Conservation (phyloP, 2,797 vertebrate species). For the Peromyscus attwateri region DNA sequence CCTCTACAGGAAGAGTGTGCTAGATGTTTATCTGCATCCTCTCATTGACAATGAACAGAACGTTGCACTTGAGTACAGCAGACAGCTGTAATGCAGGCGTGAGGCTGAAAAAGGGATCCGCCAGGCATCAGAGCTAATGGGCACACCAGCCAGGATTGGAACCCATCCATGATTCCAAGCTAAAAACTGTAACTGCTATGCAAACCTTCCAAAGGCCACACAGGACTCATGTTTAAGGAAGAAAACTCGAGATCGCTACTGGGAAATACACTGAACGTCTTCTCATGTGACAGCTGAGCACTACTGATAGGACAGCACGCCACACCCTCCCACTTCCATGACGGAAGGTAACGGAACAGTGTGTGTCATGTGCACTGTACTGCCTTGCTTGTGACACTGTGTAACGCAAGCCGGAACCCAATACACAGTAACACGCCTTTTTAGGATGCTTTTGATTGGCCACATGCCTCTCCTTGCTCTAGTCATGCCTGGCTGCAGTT, state of each 20-base stretch:
- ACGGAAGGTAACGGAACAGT: background rate
- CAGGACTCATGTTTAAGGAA: background rate
- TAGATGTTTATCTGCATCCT: rapidly evolving
- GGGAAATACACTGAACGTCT: rapidly evolving
- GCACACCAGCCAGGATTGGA: background rate
- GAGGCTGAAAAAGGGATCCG: background rate
- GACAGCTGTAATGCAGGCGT: too few relatives aligned
- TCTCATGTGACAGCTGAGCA: background rate
- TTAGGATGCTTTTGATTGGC: background rate
- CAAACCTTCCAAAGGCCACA: background rate
- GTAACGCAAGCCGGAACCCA: background rate
- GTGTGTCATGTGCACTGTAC: background rate
- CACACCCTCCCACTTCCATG: background rate
- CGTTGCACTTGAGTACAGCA: background rate
- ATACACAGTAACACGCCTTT: background rate
- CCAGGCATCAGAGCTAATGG: background rate
- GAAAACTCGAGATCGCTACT: too few relatives aligned
- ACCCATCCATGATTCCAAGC: background rate
- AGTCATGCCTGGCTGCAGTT: background rate
- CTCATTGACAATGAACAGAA: background rate
- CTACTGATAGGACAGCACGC: background rate
- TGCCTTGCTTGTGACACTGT: background rate
- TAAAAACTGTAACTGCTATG: rapidly evolving
- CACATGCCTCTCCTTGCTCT: background rate
- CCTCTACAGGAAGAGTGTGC: rapidly evolving